Evolutionary conservation across 1,140 invertebrate species (phyloP), one percentile per base, ranked within the genome.

Genomic region (Octopus sinensis): DNA sequence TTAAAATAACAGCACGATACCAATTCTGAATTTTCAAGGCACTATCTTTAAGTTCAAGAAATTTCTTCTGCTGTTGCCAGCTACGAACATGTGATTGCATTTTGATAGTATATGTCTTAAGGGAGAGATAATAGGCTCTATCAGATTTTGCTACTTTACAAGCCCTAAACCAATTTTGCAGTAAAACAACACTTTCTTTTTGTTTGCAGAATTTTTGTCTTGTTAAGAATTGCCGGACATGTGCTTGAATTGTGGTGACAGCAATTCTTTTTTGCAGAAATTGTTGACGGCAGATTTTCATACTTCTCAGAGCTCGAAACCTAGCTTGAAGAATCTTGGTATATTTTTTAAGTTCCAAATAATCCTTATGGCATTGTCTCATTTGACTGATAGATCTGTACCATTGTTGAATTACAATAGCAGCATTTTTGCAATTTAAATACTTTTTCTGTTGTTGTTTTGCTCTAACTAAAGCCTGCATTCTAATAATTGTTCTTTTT

Each of bases 81-180:
- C 17, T 23, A 53, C 54, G 30, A n/a, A 53, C 23, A 30, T 10
- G 30, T 10, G 68, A 13, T 54, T 79, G 79, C 6, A 79, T 10
- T 52, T 5, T n/a, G 54, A 79, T 79, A 6, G 79, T 79, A 56
- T 53, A 53, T 62, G 30, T n/a, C 30, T 54, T 56, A 12, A 62
- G 6, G 5, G 9, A 54, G 6, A 73, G 68, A 73, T 73, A 73
- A n/a, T 73, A 13, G 13, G 17, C 13, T 23, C 68, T 73, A 5
- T 13, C 13, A n/a, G 80, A 13, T 10, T 78, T 76, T 52, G 76
- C 80, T 4, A 78, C 78, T 17, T 79, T 17, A 43, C 76, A 76
- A 54, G 82, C 82, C 79, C 85, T 82, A 77, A 83, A 84, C 0
- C 54, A 78, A 73, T 78, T 85, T 84, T 91, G 90, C 71, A 89